phyloP scores from a whole-genome alignment of 2,797 vertebrate species.

The Perodicticus potto region DNA sequence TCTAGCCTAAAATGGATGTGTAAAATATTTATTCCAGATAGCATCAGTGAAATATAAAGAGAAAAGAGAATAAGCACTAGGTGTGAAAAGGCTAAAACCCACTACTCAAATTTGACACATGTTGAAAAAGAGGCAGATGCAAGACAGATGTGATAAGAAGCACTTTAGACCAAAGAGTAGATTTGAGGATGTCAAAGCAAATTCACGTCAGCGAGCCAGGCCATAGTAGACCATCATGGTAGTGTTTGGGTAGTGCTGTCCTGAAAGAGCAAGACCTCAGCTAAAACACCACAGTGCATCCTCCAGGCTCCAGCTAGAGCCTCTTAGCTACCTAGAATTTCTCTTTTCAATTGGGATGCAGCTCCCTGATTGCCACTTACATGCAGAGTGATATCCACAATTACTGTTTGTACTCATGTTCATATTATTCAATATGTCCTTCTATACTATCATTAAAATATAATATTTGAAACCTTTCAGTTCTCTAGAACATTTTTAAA shows the following conservation, averaged over 20 bases:
- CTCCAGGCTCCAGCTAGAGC: not conserved
- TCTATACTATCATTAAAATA: not conserved
- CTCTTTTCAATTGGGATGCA: not conserved
- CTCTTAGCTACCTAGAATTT: not conserved
- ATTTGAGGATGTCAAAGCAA: not conserved
- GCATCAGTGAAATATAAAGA: not conserved
- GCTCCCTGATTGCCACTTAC: not conserved
- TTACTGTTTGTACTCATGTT: not conserved
- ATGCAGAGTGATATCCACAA: not conserved
- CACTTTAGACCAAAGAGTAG: accelerated
- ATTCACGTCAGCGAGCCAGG: not conserved
- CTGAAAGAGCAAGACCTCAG: not conserved
- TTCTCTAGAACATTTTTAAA: not conserved
- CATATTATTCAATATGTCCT: not conserved
- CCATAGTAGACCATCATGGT: not conserved
- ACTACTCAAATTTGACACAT: not conserved
- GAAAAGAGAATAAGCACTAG: not conserved
- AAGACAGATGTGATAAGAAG: not conserved
- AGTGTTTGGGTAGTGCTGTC: not conserved
- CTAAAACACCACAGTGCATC: not conserved
- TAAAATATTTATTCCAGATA: not conserved
- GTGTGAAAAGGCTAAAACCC: not conserved
- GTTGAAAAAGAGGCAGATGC: not conserved
- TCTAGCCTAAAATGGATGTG: not conserved
- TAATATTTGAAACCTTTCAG: not conserved